phyloP scores from a whole-genome alignment of 2,888 invertebrate species.

The Parnassius glacialis region DNA sequence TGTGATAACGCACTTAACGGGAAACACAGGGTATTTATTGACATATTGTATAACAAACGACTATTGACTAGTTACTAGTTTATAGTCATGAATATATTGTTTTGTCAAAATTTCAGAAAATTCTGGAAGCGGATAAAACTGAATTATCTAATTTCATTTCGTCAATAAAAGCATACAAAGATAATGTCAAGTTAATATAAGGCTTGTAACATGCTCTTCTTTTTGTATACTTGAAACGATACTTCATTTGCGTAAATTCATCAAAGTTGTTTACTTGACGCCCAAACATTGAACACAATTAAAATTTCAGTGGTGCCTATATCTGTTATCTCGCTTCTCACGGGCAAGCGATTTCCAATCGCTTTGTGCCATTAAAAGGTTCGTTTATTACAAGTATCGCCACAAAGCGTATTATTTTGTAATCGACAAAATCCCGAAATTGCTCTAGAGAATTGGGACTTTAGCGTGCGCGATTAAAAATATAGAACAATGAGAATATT shows the following conservation, averaged over 20 bases:
- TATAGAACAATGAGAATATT: neutral
- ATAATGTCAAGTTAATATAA: too few relatives aligned
- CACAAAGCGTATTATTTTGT: slow-evolving; percentile 35
- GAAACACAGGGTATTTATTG: too few relatives aligned
- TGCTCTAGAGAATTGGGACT: slow-evolving; percentile 42
- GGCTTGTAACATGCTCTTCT: too few relatives aligned
- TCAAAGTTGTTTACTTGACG: slow-evolving; percentile 26
- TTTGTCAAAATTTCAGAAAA: too few relatives aligned
- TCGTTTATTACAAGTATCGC: slow-evolving; percentile 40
- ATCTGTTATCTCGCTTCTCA: slow-evolving; percentile 40
- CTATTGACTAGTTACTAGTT: too few relatives aligned
- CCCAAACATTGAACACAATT: slow-evolving; percentile 35
- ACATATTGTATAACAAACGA: too few relatives aligned
- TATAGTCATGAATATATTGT: too few relatives aligned
- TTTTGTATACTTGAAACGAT: neutral
- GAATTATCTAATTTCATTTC: too few relatives aligned
- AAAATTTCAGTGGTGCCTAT: slow-evolving; percentile 39
- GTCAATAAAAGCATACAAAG: too few relatives aligned
- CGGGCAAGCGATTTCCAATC: slow-evolving; percentile 46
- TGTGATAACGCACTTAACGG: too few relatives aligned
- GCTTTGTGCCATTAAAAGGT: slow-evolving; percentile 45
- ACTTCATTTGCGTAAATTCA: slow-evolving; percentile 4
- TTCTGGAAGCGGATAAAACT: too few relatives aligned
- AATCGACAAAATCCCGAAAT: slow-evolving; percentile 41
- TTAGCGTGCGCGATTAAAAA: slow-evolving; percentile 21